These are phyloP conservation scores for Hippocampus abdominalis DNA, from an alignment of 2,113 vertebrate species.

Conservation along the genomic window DNA sequence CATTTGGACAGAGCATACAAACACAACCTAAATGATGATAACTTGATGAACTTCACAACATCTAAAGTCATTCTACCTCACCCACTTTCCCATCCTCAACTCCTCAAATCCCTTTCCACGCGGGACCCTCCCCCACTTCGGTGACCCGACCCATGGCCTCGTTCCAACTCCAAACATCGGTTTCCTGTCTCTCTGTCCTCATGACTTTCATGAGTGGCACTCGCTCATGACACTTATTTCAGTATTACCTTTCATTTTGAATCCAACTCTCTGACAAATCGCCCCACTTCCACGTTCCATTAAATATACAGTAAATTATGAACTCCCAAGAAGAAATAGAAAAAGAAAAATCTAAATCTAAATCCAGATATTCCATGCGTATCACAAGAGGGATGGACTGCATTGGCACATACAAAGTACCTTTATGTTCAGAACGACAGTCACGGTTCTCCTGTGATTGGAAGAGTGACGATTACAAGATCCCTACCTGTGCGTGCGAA, in stretches of 20 bases:
- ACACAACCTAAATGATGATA: slow-evolving; percentile 3
- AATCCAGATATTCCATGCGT: slow-evolving; percentile 49
- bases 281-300: neutral
- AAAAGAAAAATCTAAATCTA: neutral
- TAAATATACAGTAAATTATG: slow-evolving; percentile 9
- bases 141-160: slow-evolving; percentile 33
- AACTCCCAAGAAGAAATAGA: neutral
- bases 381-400: slow-evolving; percentile 36
- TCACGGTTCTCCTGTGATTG: slow-evolving; percentile 31
- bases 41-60: neutral
- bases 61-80: neutral
- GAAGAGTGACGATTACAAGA: slow-evolving; percentile 16
- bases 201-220: slow-evolving; percentile 31
- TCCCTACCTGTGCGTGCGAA: neutral
- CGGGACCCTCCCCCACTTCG: slow-evolving; percentile 43
- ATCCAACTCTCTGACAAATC: neutral
- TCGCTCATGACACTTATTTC: slow-evolving; percentile 20
- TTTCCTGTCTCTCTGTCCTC: slow-evolving; percentile 54
- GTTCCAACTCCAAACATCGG: slow-evolving; percentile 51
- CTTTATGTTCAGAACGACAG: slow-evolving; percentile 24
- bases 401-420: slow-evolving; percentile 27
- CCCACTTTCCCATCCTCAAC: slow-evolving; percentile 9
- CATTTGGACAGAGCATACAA: slow-evolving; percentile 12
- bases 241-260: slow-evolving; percentile 11
- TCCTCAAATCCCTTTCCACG: slow-evolving; percentile 9